phyloP scores from a whole-genome alignment of 2,888 invertebrate species.

The Sthenelais limicola region DNA sequence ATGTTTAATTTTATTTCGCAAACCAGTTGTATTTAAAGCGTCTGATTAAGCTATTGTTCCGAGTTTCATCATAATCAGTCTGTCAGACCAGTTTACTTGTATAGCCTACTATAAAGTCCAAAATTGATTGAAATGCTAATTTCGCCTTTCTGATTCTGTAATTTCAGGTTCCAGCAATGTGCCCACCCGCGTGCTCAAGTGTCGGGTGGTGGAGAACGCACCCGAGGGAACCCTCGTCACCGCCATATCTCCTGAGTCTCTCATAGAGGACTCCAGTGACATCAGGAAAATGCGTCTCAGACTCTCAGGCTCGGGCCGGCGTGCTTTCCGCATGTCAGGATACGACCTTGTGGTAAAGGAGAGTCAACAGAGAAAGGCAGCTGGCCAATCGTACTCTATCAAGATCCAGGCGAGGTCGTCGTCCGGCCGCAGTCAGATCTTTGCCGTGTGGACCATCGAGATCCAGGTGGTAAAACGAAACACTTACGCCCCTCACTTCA shows the following conservation, averaged over 20 bases:
- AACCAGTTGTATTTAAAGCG: no score
- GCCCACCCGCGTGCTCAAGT: neutral
- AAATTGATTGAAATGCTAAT: no score
- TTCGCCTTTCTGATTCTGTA: no score
- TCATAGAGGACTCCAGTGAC: neutral
- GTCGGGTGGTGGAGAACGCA: conserved; percentile 34
- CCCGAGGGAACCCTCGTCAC: conserved; percentile 34
- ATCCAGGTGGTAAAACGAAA: conserved; percentile 32
- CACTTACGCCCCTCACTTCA: conserved; percentile 28
- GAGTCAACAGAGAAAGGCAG: neutral
- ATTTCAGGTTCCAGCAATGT: no score
- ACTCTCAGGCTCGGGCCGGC: conserved; percentile 16
- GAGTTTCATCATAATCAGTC: no score
- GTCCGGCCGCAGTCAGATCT: neutral
- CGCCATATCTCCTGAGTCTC: conserved; percentile 4
- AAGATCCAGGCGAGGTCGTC: conserved; percentile 9
- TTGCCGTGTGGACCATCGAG: conserved; percentile 31
- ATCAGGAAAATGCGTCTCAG: conserved; percentile 23
- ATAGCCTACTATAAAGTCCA: no score
- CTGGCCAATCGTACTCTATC: conserved; percentile 31
- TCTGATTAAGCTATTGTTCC: no score
- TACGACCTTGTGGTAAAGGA: conserved; percentile 19
- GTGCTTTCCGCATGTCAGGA: conserved; percentile 31
- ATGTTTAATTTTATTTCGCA: no score
- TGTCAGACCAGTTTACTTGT: no score